Evolutionary conservation across 30 jellyfish, hydroid and myxozoan genomes (phyloP), one percentile per base, ranked within the genome.

Genomic region (Aurelia sp.): DNA sequence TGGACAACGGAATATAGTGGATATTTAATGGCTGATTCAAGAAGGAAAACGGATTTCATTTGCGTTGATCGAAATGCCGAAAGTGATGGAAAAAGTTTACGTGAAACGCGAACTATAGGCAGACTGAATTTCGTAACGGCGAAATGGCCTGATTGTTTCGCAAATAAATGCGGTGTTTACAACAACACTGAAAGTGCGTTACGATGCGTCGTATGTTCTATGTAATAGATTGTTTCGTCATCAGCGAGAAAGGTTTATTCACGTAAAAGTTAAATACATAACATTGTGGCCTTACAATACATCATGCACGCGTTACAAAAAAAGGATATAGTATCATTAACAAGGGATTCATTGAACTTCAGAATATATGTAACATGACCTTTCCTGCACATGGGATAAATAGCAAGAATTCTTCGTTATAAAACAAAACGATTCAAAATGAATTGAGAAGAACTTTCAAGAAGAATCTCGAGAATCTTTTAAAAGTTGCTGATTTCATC

Each of bases 21-120:
- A 40, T 82, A 40, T 60, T 30, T 82, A 1, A 82, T 82, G 92
- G 85, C 92, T 10, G 92, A 82, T 59, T 59, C 86, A 15, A 22
- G 57, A 23, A 82, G 72, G 51, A 82, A 73, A 48, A 82, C 86
- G 4, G 80, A 82, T n/a, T 82, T 82, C 48, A 71, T 82, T 55
- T 82, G 92, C 55, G 92, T 82, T 30, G 92, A 82, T 60, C 86
- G 73, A 62, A 71, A 55, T 62, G 86, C 92, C 12, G 92, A 82
- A 48, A 85, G 86, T 8, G 70, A 62, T 11, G 92, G 92, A 10
- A 72, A 48, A 7, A 82, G 92, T 20, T 64, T 82, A 9, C 58
- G 80, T 7, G 68, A 37, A 3, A 69, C 20, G 4, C 79, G 13
- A 18, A 53, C 72, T 60, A 67, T 82, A 21, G 92, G 86, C 3